Percentiles rank a stretch among this genome's conserved stretches.
Evolutionary conservation across 2,113 vertebrate genomes (phyloP).

Genomic region (Pseudopipra pipra): DNA sequence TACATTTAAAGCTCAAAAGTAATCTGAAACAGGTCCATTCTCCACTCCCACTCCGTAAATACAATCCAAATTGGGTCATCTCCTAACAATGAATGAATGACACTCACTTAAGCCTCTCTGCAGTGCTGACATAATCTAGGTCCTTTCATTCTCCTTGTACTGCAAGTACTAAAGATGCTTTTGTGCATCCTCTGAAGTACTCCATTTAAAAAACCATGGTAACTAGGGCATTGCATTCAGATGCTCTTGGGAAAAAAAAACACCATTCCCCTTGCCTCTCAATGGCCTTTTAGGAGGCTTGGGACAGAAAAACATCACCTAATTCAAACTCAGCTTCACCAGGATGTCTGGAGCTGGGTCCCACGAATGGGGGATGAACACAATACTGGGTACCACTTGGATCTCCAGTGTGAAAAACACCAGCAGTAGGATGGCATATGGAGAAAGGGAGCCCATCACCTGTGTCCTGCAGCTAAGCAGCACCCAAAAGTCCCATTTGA

Average conservation of each 20-base stretch:
- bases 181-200: conserved; percentile 29
- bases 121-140: background rate
- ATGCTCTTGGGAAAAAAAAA: background rate
- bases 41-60: conserved; percentile 1
- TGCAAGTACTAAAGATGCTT: conserved; percentile 44
- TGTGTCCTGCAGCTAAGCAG: background rate
- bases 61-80: conserved; percentile 11
- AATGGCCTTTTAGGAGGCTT: background rate
- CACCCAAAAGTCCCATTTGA: background rate
- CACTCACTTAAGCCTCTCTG: background rate
- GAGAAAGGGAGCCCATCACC: background rate
- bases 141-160: conserved; percentile 6
- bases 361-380: background rate
- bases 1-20: background rate
- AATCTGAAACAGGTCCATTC: background rate
- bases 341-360: background rate
- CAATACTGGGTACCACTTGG: background rate
- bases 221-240: conserved; percentile 6
- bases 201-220: conserved; percentile 3
- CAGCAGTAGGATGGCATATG: background rate
- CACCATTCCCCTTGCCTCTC: background rate
- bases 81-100: conserved; percentile 1
- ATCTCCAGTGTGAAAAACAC: background rate
- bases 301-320: background rate
- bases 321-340: background rate